Base-by-base conservation (phyloP, 2,888 invertebrate genomes). In the Plagiodera versicolora region DNA sequence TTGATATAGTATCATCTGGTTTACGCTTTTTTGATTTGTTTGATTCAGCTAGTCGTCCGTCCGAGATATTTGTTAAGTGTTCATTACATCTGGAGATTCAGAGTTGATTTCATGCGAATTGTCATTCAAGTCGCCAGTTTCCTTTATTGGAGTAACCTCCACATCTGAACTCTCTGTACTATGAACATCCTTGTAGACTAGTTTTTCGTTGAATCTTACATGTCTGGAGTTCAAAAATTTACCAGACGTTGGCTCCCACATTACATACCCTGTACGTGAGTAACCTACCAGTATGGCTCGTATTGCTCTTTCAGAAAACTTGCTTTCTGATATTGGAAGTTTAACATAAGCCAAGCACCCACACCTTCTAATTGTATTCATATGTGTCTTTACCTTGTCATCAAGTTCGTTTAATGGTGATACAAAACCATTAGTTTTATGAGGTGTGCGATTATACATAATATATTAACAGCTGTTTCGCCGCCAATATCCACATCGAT, bases 401-500 rank as follows among this genome's bases (percentile, higher is more conserved):
- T 47, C 17, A 5, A 47, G 47, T 47, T 47, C 17, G 17, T 47
- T 47, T 11, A 47, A 47, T 47, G 47, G 47, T 16, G 47, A 16
- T 47, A 47, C 16, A 47, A 47, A 8, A 47, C 18, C 20, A 48
- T 48, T 48, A 14, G 48, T 48, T 48, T 48, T 19, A 5, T 48
- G 48, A 19, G 48, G 47, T 47, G 47, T 47, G 17, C 47, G 19
- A 39, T 71, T 70, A 47, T 71, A 70, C 1, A 60, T n/a, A n/a
- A n/a, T n/a, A n/a, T 56, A 50, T 69, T 60, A 3, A 64, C 60
- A 16, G 66, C 68, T 18, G 61, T 59, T 17, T 53, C 55, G 63
- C 48, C 5, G 70, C 69, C 47, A 70, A 49, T 50, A 65, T 64
- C 66, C 70, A 70, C 68, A 72, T 67, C 18, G 53, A 62, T 49